Conservation (phyloP, 2,888 invertebrate species). For the Tachina lurida region DNA sequence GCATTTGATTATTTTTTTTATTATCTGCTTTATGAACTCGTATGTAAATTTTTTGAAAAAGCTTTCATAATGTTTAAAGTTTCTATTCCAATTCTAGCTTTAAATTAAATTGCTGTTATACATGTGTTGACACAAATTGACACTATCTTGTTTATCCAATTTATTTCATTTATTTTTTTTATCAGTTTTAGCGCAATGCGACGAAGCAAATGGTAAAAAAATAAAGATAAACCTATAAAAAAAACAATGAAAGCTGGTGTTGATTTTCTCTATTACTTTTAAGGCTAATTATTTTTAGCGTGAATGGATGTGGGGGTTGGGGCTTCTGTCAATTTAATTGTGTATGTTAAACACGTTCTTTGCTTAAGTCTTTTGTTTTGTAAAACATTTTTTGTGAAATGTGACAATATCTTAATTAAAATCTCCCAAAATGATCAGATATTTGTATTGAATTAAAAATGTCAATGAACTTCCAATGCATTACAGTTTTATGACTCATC, state of each 20-base stretch:
- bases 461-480: conserved; percentile 38
- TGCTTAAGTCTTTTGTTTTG: conserved; percentile 57
- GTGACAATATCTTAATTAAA: conserved; percentile 17
- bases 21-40: background rate
- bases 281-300: background rate
- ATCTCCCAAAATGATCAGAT: conserved; percentile 50
- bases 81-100: conserved; percentile 3
- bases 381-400: background rate
- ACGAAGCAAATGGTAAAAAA: background rate
- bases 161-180: conserved; percentile 19
- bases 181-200: conserved; percentile 13
- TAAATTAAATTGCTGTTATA: conserved; percentile 10
- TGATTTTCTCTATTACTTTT: conserved; percentile 1
- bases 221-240: background rate
- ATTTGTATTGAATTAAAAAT: conserved; percentile 4
- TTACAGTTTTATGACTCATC: background rate
- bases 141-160: conserved; percentile 45
- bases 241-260: conserved; percentile 6
- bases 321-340: conserved; percentile 18
- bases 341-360: conserved; percentile 54
- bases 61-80: background rate
- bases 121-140: conserved; percentile 61
- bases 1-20: background rate
- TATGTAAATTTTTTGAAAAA: background rate
- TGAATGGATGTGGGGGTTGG: background rate